A percentile compares a stretch with the other conserved stretches of the same genome.
Evolutionary conservation across 2,888 invertebrate species (phyloP).

Genomic region (Holacanthella duospinosa): DNA sequence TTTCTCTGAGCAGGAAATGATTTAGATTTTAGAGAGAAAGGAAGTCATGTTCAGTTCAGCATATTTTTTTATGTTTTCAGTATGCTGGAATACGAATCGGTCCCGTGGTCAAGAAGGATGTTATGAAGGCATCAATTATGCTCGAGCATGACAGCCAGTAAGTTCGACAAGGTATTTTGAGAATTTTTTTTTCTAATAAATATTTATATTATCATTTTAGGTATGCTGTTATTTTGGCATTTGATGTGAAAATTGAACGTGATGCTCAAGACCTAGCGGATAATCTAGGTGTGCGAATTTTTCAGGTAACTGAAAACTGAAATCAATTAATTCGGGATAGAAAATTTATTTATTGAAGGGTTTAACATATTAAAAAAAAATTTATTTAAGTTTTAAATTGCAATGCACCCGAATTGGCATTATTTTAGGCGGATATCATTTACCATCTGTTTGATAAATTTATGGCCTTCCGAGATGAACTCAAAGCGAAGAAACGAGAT

Average conservation of each 20-base stretch:
- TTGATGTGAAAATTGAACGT: slow-evolving; percentile 95
- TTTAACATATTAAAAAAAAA: too few species aligned
- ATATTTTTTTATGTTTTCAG: slow-evolving; percentile 45
- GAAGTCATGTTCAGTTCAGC: too few species aligned
- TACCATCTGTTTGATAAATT: slow-evolving; percentile 99
- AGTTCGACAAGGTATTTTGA: slow-evolving; percentile 45
- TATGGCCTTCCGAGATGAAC: slow-evolving; percentile 79
- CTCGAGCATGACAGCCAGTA: slow-evolving; percentile 92
- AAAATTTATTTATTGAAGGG: slow-evolving; percentile 1
- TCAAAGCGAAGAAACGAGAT: slow-evolving; percentile 80
- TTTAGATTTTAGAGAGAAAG: too few species aligned
- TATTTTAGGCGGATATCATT: slow-evolving; percentile 84
- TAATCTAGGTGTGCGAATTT: slow-evolving; percentile 82
- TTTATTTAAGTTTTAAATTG: background rate
- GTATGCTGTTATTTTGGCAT: slow-evolving; percentile 95
- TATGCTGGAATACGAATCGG: slow-evolving; percentile 97
- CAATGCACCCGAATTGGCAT: slow-evolving; percentile 1
- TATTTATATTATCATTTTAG: slow-evolving; percentile 43
- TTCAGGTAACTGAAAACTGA: slow-evolving; percentile 44
- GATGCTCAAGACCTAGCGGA: slow-evolving; percentile 98
- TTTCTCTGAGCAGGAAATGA: background rate
- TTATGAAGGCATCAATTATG: slow-evolving; percentile 99
- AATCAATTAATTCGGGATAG: background rate
- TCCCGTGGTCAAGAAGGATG: slow-evolving; percentile 97
- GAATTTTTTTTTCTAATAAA: background rate